phyloP scores from a whole-genome alignment of 2,113 vertebrate genomes.

The Carollia perspicillata region DNA sequence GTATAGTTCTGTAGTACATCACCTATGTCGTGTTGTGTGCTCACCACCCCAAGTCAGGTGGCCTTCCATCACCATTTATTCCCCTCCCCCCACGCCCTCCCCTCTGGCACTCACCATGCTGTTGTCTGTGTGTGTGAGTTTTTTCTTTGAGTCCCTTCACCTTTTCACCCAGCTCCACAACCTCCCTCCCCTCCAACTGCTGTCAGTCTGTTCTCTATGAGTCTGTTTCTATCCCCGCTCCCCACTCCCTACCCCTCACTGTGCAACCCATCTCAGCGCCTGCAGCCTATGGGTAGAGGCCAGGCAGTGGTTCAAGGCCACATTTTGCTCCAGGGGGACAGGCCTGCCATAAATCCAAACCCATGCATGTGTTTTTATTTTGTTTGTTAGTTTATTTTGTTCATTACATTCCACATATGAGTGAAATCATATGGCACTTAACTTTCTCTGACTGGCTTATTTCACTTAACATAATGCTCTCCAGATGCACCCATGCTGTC shows the following conservation, averaged over 20 bases:
- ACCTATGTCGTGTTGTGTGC: background rate
- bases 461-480: background rate
- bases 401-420: background rate
- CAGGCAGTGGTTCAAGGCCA: background rate
- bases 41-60: background rate
- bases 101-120: background rate
- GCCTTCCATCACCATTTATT: background rate
- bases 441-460: background rate
- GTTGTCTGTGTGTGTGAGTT: background rate
- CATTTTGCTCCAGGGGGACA: background rate
- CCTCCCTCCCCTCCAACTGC: background rate
- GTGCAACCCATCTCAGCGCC: background rate
- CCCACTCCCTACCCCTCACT: no score
- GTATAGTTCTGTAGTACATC: background rate
- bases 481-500: background rate
- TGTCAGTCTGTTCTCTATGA: background rate
- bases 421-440: background rate
- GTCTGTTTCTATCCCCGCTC: background rate
- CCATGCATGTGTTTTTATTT: background rate
- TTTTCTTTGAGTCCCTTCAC: background rate
- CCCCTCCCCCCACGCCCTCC: background rate
- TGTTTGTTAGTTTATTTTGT: background rate
- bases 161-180: background rate
- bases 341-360: background rate
- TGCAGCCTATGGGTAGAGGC: background rate